Evolutionary conservation across 23 tunicate genomes (phyloP), one percentile per base, ranked within the genome.

Genomic region (Trididemnum nubilum): DNA sequence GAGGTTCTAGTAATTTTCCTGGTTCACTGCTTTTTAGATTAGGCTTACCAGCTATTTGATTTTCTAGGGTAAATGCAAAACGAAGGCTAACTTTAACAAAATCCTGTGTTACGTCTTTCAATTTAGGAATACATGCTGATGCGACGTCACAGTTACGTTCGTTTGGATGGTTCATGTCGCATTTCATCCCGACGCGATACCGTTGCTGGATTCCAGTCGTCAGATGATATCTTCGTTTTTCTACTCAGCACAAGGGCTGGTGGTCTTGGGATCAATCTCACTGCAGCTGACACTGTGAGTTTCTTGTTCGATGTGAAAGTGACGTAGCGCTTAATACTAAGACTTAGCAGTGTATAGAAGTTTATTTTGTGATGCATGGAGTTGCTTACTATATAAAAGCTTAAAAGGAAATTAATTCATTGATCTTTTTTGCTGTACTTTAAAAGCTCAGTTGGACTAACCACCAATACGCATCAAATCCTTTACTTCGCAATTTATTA

Each of bases 241-340:
- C 64, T 90, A 7, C 79, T 90, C 37, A 90, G 96, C 36, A 90
- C 96, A 1, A 66, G 96, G 63, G 96, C 96, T 0, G 96, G 96
- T 22, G 96, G 96, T 27, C 71, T 90, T 34, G 96, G 96, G 21
- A 90, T 90, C 78, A 90, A 90, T 51, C 57, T 90, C 73, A 90
- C 96, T 1, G 96, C 96, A 2, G 96, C 96, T 0, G 96, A 90
- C 70, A 90, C 96, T 33, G 96, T 90, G 74, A 80, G 83, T 77
- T 29, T 2, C 33, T 7, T 74, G n/a, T n/a, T n/a, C n/a, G n/a
- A 7, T n/a, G n/a, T n/a, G n/a, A n/a, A n/a, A n/a, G n/a, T n/a
- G n/a, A n/a, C n/a, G n/a, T 23, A 19, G 24, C 26, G 71, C 25
- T 19, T 9, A 23, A 64, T 9, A 9, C 24, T n/a, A n/a, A n/a